Evolutionary conservation across 2,888 invertebrate species (phyloP).

Genomic region (Polydrusus cervinus): DNA sequence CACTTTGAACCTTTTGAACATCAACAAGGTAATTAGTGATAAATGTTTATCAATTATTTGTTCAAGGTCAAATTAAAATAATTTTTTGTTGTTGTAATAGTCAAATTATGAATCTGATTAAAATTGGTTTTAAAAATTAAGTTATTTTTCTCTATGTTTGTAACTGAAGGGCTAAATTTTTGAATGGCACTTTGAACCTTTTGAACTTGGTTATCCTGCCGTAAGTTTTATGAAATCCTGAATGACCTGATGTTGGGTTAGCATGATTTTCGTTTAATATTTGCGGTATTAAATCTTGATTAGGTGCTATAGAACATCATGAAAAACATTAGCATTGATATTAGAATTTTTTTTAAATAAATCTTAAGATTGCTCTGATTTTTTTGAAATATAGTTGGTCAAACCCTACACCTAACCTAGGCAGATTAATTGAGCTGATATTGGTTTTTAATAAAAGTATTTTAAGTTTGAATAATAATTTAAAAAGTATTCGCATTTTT

Average conservation of each 20-base stretch:
- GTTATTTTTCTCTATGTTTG: constrained; percentile 46
- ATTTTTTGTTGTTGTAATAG: constrained; percentile 10
- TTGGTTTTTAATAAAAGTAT: too few species aligned
- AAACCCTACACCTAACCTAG: too few species aligned
- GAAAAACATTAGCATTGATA: too few species aligned
- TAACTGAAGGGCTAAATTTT: constrained; percentile 17
- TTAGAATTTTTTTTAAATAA: too few species aligned
- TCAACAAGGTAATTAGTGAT: constrained; percentile 45
- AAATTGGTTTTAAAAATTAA: constrained; percentile 46
- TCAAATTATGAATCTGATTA: constrained; percentile 29
- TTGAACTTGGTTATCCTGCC: constrained; percentile 35
- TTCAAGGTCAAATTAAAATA: constrained; percentile 49
- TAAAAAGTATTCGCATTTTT: background rate
- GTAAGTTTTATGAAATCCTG: constrained; percentile 45
- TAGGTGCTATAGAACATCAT: too few species aligned
- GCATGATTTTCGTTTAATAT: too few species aligned
- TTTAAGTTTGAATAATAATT: too few species aligned
- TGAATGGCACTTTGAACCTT: too few species aligned
- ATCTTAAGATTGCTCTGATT: constrained; percentile 1
- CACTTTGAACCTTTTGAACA: background rate
- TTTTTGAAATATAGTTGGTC: constrained; percentile 32
- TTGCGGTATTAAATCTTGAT: too few species aligned
- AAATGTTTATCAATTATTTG: constrained; percentile 53
- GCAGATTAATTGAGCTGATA: too few species aligned
- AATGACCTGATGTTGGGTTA: constrained; percentile 54